A percentile compares a stretch with the other conserved stretches of the same genome.
phyloP scores from a whole-genome alignment of 2,888 invertebrate species.

The Mythimna albipuncta region DNA sequence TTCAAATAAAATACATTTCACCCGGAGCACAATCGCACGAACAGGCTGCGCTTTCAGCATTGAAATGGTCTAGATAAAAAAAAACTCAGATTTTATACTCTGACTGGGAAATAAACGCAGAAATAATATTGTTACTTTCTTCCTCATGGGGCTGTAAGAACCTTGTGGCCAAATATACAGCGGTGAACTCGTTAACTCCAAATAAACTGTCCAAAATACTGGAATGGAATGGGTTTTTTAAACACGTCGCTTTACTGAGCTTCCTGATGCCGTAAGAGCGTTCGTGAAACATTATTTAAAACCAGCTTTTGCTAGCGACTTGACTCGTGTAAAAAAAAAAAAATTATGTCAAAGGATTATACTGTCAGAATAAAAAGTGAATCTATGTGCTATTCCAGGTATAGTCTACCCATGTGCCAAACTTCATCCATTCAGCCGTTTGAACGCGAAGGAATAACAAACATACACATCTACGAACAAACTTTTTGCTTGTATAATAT shows the following conservation, averaged over 20 bases:
- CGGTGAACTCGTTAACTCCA: slow-evolving; percentile 30
- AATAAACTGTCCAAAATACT: slow-evolving; percentile 36
- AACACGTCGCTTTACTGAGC: neutral
- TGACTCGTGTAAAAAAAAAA: no score
- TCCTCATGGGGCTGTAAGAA: neutral
- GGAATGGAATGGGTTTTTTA: neutral
- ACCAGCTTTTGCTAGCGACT: neutral
- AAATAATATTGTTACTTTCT: slow-evolving; percentile 40
- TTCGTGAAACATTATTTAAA: neutral
- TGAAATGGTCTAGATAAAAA: slow-evolving; percentile 39
- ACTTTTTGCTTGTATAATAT: no score
- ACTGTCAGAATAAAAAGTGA: no score
- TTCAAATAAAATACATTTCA: slow-evolving; percentile 51
- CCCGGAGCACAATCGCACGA: slow-evolving; percentile 23
- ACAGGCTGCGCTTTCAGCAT: slow-evolving; percentile 36
- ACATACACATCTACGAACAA: no score
- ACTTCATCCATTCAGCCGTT: no score
- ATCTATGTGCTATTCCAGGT: no score
- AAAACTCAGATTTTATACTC: slow-evolving; percentile 30
- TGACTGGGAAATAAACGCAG: slow-evolving; percentile 22
- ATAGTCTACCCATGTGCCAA: no score
- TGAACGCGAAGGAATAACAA: no score
- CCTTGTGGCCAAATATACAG: neutral
- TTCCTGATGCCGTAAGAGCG: neutral
- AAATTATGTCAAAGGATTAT: no score